phyloP scores from a whole-genome alignment of 2,797 vertebrate genomes.

The Onychomys torridus region DNA sequence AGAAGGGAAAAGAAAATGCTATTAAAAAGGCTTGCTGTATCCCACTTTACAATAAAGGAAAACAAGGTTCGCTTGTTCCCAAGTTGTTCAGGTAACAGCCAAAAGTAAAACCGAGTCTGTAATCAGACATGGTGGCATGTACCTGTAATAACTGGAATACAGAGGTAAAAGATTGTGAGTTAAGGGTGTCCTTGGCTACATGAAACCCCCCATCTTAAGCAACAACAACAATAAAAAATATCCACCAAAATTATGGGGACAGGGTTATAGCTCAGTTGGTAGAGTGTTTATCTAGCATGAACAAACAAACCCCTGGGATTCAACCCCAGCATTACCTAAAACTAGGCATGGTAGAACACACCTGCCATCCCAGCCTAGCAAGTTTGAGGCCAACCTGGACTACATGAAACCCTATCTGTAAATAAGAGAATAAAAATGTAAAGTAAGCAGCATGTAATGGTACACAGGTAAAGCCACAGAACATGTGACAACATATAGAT shows the following conservation, averaged over 20 bases:
- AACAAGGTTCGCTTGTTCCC: not conserved
- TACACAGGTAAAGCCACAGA: too few relatives aligned
- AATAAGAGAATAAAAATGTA: not conserved
- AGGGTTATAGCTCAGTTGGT: not conserved
- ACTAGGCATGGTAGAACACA: not conserved
- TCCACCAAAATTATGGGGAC: not conserved
- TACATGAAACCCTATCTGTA: not conserved
- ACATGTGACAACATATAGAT: too few relatives aligned
- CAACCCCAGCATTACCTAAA: not conserved
- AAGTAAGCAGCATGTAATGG: not conserved
- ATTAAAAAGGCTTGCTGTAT: not conserved
- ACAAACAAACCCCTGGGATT: not conserved
- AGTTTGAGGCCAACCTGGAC: not conserved
- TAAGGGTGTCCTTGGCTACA: not conserved
- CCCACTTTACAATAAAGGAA: not conserved
- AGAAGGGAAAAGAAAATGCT: not conserved
- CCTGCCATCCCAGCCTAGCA: not conserved
- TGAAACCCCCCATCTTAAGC: not conserved
- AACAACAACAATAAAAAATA: not conserved
- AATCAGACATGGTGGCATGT: not conserved
- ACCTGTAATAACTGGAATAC: not conserved
- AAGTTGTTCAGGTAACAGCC: not conserved
- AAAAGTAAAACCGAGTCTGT: not conserved
- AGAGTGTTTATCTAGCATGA: too few relatives aligned
- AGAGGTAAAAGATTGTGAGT: not conserved